Base-by-base conservation (phyloP, 2,113 vertebrate genomes). In the Pelecanus crispus region DNA sequence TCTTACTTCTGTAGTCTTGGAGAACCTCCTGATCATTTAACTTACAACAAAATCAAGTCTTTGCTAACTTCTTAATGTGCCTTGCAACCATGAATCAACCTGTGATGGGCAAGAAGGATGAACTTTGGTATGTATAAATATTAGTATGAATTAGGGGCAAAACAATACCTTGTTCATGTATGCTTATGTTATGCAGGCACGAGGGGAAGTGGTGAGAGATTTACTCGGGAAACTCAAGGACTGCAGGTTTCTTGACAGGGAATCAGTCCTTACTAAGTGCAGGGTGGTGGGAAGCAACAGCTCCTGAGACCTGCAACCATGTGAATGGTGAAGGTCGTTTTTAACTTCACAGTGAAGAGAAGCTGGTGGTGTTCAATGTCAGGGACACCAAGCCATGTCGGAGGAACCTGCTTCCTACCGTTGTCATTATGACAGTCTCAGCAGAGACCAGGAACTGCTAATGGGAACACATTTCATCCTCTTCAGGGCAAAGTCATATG, bases 361-460 rank as follows among this genome's bases (percentile, higher is more conserved):
- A 88, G 20, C 19, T 56, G 22, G 10, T 10, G 31, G 9, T 55
- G 13, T 6, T 68, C 11, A 61, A 4, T 1, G 1, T 36, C 26
- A 87, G 29, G 15, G 34, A 26, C 8, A 77, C 6, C 16, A 38
- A 61, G 14, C 7, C 5, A 1, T 21, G 28, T 17, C 3, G 3
- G 6, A 72, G 7, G 25, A 72, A 21, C 3, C 1, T 34, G 7
- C 13, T 66, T 72, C 8, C 15, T 55, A n/a, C 8, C 0, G 0
- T 11, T 31, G 8, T 16, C 12, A 8, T 82, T 53, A 15, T 9
- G 25, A 14, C 2, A 70, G 4, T 52, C 20, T n/a, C 42, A 59
- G 1, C 9, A 68, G 52, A 34, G 21, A 68, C 8, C 13, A 59
- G 36, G 17, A 67, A 26, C 12, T n/a, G 20, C 6, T 74, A 31